Conservation (phyloP, 2,113 vertebrate genomes). For the Muscicapa adusta region DNA sequence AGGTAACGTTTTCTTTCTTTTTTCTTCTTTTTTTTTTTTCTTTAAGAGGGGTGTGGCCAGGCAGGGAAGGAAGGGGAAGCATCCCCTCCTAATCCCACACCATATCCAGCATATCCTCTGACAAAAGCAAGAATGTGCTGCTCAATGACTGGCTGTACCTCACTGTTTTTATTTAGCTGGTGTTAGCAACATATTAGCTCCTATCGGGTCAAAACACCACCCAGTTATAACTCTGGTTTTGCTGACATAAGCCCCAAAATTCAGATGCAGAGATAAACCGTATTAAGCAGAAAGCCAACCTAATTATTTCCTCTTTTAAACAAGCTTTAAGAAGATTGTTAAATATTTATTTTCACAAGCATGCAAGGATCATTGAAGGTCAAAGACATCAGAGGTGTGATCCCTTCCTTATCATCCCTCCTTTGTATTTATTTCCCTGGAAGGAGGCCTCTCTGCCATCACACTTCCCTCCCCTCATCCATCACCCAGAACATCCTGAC, state of each 20-base stretch:
- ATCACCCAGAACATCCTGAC: not conserved
- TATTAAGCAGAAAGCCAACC: not conserved
- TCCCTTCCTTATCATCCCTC: not conserved
- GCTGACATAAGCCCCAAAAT: constrained; percentile 17
- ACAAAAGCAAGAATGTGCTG: constrained; percentile 22
- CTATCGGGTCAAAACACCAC: not conserved
- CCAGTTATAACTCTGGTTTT: not conserved
- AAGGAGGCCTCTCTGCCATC: constrained; percentile 1
- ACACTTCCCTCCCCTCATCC: constrained; percentile 8
- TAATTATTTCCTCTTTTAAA: constrained; percentile 46
- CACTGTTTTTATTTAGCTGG: not conserved
- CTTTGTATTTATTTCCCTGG: constrained; percentile 13
- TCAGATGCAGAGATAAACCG: constrained; percentile 2
- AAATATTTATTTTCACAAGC: constrained; percentile 57
- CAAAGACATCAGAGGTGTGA: constrained; percentile 58
- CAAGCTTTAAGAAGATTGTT: constrained; percentile 34
- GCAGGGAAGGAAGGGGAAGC: not conserved
- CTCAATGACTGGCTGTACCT: not conserved
- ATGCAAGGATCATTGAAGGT: constrained; percentile 34
- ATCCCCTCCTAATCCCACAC: not conserved
- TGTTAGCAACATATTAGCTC: not conserved
- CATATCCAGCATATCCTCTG: constrained; percentile 11
- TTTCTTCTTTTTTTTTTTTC: not conserved
- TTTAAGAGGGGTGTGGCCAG: not conserved
- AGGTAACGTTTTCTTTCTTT: rapidly evolving